phyloP scores from a whole-genome alignment of 2,797 vertebrate genomes.

The Microctenopoma steveboyesi region DNA sequence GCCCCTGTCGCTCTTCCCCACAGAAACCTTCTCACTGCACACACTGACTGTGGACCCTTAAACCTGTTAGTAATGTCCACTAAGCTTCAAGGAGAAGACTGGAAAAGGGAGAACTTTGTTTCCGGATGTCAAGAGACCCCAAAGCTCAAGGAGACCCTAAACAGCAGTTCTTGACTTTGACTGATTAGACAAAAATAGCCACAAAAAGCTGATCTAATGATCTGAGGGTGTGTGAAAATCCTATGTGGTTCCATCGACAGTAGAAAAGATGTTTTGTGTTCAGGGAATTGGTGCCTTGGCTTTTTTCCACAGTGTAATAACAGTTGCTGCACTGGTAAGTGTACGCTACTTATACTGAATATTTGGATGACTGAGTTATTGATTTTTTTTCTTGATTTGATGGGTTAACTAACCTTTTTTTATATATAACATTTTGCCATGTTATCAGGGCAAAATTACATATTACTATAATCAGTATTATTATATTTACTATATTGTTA shows the following conservation, averaged over 20 bases:
- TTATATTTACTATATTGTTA: too few relatives aligned
- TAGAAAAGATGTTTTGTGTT: constrained; percentile 50
- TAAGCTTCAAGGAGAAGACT: constrained; percentile 20
- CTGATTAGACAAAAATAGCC: background rate
- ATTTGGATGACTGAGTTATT: constrained; percentile 3
- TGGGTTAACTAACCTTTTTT: background rate
- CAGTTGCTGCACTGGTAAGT: constrained; percentile 76
- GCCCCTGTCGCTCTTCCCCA: constrained; percentile 35
- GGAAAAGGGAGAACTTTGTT: background rate
- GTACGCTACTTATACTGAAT: background rate
- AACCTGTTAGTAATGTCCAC: constrained; percentile 30
- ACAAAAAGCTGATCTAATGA: constrained; percentile 31
- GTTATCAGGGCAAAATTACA: background rate
- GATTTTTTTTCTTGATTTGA: constrained; percentile 1
- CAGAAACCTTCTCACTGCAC: constrained; percentile 29
- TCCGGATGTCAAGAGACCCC: constrained; percentile 3
- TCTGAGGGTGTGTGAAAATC: constrained; percentile 28
- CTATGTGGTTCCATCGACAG: background rate
- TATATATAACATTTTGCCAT: background rate
- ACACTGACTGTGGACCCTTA: constrained; percentile 13
- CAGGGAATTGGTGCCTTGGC: constrained; percentile 35
- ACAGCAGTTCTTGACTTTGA: constrained; percentile 6
- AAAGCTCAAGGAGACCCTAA: background rate
- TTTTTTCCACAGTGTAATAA: constrained; percentile 58
- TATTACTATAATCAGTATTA: background rate